Percentiles rank a stretch among this genome's conserved stretches.
Evolutionary conservation across 2,888 invertebrate species (phyloP).

Genomic region (Elegia similella): DNA sequence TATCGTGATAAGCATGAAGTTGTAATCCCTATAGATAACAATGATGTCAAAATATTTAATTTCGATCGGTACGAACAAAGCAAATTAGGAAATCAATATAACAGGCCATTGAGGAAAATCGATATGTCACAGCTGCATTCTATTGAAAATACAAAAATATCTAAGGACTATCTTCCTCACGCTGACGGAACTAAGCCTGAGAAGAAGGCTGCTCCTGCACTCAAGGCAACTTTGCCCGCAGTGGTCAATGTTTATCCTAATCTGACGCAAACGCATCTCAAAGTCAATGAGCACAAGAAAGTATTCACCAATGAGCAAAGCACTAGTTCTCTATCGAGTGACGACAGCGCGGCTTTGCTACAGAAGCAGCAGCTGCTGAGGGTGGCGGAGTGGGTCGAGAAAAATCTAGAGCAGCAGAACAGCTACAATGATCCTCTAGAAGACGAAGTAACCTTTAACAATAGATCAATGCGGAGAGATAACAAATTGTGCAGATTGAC

Average conservation of each 20-base stretch:
- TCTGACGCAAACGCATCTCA: conserved; percentile 72
- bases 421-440: conserved; percentile 69
- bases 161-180: conserved; percentile 68
- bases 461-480: conserved; percentile 53
- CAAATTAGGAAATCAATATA: conserved; percentile 57
- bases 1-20: conserved; percentile 40
- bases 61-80: conserved; percentile 78
- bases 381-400: conserved; percentile 90
- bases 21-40: conserved; percentile 50
- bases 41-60: conserved; percentile 76
- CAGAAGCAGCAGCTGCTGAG: conserved; percentile 84
- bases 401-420: conserved; percentile 80
- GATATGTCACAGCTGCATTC: conserved; percentile 73
- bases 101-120: conserved; percentile 65
- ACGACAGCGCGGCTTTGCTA: conserved; percentile 78
- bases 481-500: conserved; percentile 64
- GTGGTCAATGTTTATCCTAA: conserved; percentile 76
- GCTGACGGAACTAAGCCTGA: conserved; percentile 46
- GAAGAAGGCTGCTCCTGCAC: conserved; percentile 46
- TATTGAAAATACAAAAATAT: conserved; percentile 72
- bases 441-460: conserved; percentile 62
- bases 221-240: conserved; percentile 56
- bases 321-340: conserved; percentile 76
- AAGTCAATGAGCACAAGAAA: conserved; percentile 70
- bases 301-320: conserved; percentile 75